Evolutionary conservation across 2,113 vertebrate genomes (phyloP).

Genomic region (Poeciliopsis retropinna): DNA sequence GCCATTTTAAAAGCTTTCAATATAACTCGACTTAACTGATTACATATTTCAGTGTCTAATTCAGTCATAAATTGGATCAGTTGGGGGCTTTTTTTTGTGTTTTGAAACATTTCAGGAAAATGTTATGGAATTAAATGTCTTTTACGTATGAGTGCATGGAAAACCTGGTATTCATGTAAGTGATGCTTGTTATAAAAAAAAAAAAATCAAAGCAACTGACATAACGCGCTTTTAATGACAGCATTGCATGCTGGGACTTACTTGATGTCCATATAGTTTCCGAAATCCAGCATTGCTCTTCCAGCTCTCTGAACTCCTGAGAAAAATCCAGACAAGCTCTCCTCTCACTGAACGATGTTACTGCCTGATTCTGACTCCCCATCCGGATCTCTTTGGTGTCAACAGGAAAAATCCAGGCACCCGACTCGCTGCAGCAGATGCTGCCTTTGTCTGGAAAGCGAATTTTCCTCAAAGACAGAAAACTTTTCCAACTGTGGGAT

Average conservation of each 20-base stretch:
- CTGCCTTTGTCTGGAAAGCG: constrained; percentile 59
- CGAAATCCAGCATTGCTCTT: constrained; percentile 41
- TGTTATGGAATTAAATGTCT: too few species aligned
- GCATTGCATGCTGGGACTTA: constrained; percentile 58
- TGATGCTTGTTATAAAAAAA: too few species aligned
- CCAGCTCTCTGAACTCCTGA: constrained; percentile 37
- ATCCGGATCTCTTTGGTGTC: constrained; percentile 5
- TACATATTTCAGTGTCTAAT: too few species aligned
- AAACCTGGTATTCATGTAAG: too few species aligned
- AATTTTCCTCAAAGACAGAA: constrained; percentile 55
- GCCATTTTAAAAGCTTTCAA: too few species aligned
- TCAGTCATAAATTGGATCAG: too few species aligned
- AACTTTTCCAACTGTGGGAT: constrained; percentile 55
- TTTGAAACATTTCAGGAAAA: too few species aligned
- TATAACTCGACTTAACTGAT: too few species aligned
- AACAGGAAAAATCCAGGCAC: constrained; percentile 46
- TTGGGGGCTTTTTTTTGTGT: too few species aligned
- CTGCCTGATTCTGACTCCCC: constrained; percentile 17
- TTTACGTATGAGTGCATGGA: too few species aligned
- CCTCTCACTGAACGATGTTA: constrained; percentile 6
- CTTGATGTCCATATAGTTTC: constrained; percentile 51
- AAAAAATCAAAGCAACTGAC: too few species aligned
- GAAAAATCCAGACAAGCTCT: neutral
- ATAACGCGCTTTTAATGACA: too few species aligned
- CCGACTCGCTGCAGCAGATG: constrained; percentile 55